Evolutionary conservation across 2,888 invertebrate genomes (phyloP).

Genomic region (Desoria tigrina): DNA sequence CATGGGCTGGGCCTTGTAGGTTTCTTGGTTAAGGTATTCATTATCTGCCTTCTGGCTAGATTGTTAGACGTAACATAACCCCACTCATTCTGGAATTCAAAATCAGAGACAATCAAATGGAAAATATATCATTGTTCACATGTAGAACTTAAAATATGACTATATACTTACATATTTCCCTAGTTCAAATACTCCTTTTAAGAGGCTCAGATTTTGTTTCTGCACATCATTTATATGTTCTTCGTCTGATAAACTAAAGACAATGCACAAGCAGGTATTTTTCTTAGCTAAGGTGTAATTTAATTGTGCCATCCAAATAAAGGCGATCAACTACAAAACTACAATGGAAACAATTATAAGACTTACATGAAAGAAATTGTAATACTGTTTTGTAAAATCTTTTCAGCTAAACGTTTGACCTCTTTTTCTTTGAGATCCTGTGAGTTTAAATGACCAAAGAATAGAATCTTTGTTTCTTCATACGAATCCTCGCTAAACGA

Average conservation of each 20-base stretch:
- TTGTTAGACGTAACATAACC: not conserved
- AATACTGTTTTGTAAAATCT: slow-evolving; percentile 7
- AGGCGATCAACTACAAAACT: too few relatives aligned
- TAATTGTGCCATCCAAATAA: too few relatives aligned
- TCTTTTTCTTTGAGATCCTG: slow-evolving; percentile 22
- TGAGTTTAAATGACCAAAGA: slow-evolving; percentile 35
- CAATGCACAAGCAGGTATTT: too few relatives aligned
- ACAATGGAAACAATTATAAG: too few relatives aligned
- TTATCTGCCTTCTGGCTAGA: slow-evolving; percentile 27
- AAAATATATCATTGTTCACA: too few relatives aligned
- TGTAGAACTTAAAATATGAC: too few relatives aligned
- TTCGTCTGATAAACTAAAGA: slow-evolving; percentile 30
- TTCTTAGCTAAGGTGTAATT: too few relatives aligned
- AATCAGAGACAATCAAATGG: too few relatives aligned
- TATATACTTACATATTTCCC: slow-evolving; percentile 32
- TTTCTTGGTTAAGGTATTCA: slow-evolving; percentile 36
- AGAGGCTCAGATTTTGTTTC: slow-evolving; percentile 18
- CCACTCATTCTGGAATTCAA: too few relatives aligned
- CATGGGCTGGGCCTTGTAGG: slow-evolving; percentile 29
- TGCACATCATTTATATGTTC: slow-evolving; percentile 30
- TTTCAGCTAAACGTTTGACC: slow-evolving; percentile 24
- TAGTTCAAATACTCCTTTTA: slow-evolving; percentile 15
- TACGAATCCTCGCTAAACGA: slow-evolving; percentile 41
- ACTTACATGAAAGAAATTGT: slow-evolving; percentile 37
- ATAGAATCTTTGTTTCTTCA: slow-evolving; percentile 37